Evolutionary conservation across 2,888 invertebrate genomes (phyloP), one percentile per base, ranked within the genome.

Genomic region (Lasioglossum oenotherae): DNA sequence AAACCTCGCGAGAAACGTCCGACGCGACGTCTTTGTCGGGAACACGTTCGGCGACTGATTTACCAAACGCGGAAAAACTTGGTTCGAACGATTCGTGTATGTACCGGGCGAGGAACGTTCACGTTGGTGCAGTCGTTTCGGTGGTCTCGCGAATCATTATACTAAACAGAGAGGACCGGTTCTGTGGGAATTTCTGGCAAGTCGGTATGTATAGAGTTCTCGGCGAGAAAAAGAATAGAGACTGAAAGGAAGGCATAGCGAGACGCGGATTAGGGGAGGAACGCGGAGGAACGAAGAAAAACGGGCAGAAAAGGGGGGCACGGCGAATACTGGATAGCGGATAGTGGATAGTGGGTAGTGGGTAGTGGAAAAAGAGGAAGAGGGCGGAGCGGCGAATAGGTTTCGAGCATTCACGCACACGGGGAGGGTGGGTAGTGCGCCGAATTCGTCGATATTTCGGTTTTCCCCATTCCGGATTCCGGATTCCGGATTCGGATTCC

Each of bases 391-490:
- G 64, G 38, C 69, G 87, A 88, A 89, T 87, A 88, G 90, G 89
- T 91, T 91, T 90, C 89, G 87, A 91, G 91, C 90, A 90, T 91
- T 84, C 90, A 89, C 78, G 74, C 78, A 85, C 82, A 80, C 75
- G 78, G 19, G 67, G 57, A 31, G 81, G 87, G 90, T 89, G 85
- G 83, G 83, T 85, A 86, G 87, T 87, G 90, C 90, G 89, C 73
- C 78, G 84, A 84, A 89, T 87, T 91, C 91, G 89, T 93, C 93
- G 93, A 93, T 93, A 93, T 93, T 93, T 93, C 92, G 91, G 88
- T 92, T 91, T 92, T 88, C 92, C 91, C 91, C 88, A 49, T 84
- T 84, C 81, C 79, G 82, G 60, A 49, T 76, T 79, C 84, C 76
- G 67, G 46, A 46, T 84, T 84, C 81, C 69, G 69, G 49, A 38